Percentiles rank a stretch among this genome's conserved stretches.
Conservation (phyloP, 2,888 invertebrate genomes). For the Cantharis nigra region DNA sequence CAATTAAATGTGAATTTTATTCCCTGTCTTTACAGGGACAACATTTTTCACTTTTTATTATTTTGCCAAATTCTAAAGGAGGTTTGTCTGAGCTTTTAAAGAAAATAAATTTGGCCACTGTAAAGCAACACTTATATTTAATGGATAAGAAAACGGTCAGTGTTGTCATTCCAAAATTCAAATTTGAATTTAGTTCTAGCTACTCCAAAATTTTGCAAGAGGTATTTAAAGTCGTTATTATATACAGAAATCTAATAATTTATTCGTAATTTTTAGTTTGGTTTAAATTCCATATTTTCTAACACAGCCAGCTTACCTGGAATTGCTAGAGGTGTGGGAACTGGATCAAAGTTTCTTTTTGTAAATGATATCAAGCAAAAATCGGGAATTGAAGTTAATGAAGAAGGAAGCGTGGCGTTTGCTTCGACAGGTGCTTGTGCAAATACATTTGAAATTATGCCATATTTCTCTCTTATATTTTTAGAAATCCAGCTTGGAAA, state of each 20-base stretch:
- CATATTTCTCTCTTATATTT: constrained; percentile 15
- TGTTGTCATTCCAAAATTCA: constrained; percentile 74
- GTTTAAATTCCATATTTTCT: constrained; percentile 73
- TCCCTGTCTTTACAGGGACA: constrained; percentile 61
- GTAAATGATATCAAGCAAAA: constrained; percentile 74
- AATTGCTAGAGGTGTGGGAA: constrained; percentile 63
- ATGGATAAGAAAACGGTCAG: constrained; percentile 65
- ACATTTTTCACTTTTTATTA: constrained; percentile 74
- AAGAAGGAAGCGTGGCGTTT: constrained; percentile 73
- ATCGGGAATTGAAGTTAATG: constrained; percentile 76
- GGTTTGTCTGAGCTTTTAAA: constrained; percentile 66
- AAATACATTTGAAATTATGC: neutral
- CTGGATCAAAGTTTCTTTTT: constrained; percentile 54
- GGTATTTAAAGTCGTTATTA: constrained; percentile 54
- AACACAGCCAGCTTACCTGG: constrained; percentile 72
- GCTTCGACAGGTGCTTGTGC: constrained; percentile 66
- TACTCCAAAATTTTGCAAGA: constrained; percentile 65
- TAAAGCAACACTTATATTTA: constrained; percentile 63
- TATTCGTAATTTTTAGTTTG: constrained; percentile 59
- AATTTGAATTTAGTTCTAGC: constrained; percentile 70
- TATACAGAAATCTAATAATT: neutral
- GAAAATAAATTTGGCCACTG: constrained; percentile 59
- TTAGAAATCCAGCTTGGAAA: constrained; percentile 70
- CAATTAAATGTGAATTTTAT: neutral
- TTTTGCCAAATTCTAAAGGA: constrained; percentile 68